Percentiles rank a stretch among this genome's conserved stretches.
phyloP scores from a whole-genome alignment of 2,888 invertebrate genomes.

The Synanthedon vespiformis region DNA sequence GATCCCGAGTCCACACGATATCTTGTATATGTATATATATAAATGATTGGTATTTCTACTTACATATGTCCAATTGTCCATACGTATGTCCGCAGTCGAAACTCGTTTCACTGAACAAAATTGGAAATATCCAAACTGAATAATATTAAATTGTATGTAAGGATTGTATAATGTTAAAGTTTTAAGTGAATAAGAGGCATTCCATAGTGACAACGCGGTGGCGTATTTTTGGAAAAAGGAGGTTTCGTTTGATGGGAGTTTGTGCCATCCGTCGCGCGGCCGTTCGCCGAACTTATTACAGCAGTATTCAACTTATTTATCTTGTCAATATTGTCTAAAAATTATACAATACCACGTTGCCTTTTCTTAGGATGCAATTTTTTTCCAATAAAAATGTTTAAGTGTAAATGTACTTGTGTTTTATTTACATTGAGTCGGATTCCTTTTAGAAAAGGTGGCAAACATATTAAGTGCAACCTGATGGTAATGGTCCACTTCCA shows the following conservation, averaged over 20 bases:
- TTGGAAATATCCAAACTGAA: constrained; percentile 29
- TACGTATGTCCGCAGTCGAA: not conserved
- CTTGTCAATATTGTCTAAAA: constrained; percentile 50
- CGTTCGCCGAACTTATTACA: constrained; percentile 10
- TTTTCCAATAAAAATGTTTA: constrained; percentile 69
- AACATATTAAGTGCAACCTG: no score
- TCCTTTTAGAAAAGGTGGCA: no score
- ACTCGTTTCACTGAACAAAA: constrained; percentile 38
- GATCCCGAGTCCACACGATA: no score
- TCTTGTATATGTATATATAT: no score
- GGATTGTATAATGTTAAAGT: constrained; percentile 49
- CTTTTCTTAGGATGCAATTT: constrained; percentile 66
- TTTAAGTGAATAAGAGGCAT: constrained; percentile 65
- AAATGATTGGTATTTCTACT: no score
- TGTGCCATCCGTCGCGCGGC: constrained; percentile 51
- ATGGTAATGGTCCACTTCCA: no score
- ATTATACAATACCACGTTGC: constrained; percentile 69
- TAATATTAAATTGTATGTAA: constrained; percentile 41
- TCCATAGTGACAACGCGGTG: constrained; percentile 58
- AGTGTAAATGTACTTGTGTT: constrained; percentile 43
- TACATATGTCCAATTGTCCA: no score
- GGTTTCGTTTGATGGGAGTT: constrained; percentile 34
- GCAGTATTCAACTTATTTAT: constrained; percentile 27
- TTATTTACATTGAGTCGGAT: constrained; percentile 26
- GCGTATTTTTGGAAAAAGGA: constrained; percentile 42